phyloP scores from a whole-genome alignment of 37 sponge, comb jelly and placozoan genomes.

The Eunapius fragilis region DNA sequence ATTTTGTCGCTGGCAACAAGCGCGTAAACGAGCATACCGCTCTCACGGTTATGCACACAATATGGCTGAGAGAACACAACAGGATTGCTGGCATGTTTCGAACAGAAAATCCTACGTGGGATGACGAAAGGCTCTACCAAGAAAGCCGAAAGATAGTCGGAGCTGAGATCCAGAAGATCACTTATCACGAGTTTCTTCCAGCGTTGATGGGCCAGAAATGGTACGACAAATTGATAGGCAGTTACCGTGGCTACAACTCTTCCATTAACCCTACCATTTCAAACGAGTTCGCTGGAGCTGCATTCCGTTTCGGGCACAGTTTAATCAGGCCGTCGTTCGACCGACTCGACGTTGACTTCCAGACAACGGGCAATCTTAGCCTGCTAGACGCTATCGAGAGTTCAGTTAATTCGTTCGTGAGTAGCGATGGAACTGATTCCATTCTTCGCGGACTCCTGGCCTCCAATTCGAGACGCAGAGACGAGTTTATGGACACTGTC shows the following conservation, averaged over 20 bases:
- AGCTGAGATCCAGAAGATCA: slow-evolving; percentile 75
- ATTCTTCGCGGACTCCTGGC: slow-evolving; percentile 66
- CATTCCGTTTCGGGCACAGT: slow-evolving; percentile 88
- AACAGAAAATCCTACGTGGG: slow-evolving; percentile 59
- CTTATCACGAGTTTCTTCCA: slow-evolving; percentile 83
- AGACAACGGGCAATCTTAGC: slow-evolving; percentile 48
- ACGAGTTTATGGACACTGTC: slow-evolving; percentile 66
- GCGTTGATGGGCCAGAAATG: slow-evolving; percentile 44
- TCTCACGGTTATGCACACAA: slow-evolving; percentile 87
- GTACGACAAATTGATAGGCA: slow-evolving; percentile 17
- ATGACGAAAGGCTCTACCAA: slow-evolving; percentile 76
- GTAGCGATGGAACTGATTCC: slow-evolving; percentile 63
- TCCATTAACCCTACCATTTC: slow-evolving; percentile 63
- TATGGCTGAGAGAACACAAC: slow-evolving; percentile 96
- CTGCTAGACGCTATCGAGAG: slow-evolving; percentile 77
- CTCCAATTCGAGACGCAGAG: slow-evolving; percentile 40
- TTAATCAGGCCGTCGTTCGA: slow-evolving; percentile 61
- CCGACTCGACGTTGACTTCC: slow-evolving; percentile 42
- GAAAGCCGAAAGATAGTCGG: slow-evolving; percentile 78
- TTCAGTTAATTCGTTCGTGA: slow-evolving; percentile 12
- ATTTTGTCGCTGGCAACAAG: slow-evolving; percentile 73
- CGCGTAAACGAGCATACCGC: slow-evolving; percentile 85
- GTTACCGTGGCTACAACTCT: slow-evolving; percentile 56
- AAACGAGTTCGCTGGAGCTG: slow-evolving; percentile 82
- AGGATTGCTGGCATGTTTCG: slow-evolving; percentile 65